Base-by-base conservation (phyloP, 2,113 vertebrate species). In the Epinephelus moara region DNA sequence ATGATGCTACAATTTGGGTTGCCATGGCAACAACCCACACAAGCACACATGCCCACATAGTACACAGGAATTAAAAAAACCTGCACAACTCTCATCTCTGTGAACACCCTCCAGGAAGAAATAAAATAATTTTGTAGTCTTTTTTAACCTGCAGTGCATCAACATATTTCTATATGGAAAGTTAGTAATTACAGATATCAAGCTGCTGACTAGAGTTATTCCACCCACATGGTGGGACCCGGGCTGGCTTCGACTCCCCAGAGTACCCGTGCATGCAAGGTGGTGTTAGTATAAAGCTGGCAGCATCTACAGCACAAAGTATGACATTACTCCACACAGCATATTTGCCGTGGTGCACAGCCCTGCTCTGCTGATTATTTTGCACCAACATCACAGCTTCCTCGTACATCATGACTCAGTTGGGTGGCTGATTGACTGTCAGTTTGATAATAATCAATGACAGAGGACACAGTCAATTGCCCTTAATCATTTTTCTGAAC, bases 21-120 rank as follows among this genome's bases (percentile, higher is more conserved):
- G 85, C 94, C 88, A 94, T 92, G 84, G 93, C 76, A 94, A 94
- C 94, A 89, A 80, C 94, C 94, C 91, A 95, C 94, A 91, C 90
- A 81, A 47, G 82, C 66, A 81, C 87, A 93, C 89, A 93, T 86
- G 88, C 91, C 92, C 90, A 94, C 93, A 90, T 87, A 82, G 86
- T 88, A 87, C 80, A 84, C 56, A 78, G 82, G 89, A 90, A 92
- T 91, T 88, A 75, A 91, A 90, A 75, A 76, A 87, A 80, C 72
- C 70, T 45, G 23, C 59, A 91, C 55, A 83, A 84, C 74, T 30
- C 78, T 89, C 81, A 84, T 84, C 70, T 57, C 19, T 77, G 12
- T 19, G 23, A 66, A 81, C 47, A 49, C 14, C 23, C 42, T 49
- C 23, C 9, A 23, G 45, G 12, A 71, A 76, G 9, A 66, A 68